Conservation (phyloP, 2,888 invertebrate genomes). For the Andrena chrysosceles region DNA sequence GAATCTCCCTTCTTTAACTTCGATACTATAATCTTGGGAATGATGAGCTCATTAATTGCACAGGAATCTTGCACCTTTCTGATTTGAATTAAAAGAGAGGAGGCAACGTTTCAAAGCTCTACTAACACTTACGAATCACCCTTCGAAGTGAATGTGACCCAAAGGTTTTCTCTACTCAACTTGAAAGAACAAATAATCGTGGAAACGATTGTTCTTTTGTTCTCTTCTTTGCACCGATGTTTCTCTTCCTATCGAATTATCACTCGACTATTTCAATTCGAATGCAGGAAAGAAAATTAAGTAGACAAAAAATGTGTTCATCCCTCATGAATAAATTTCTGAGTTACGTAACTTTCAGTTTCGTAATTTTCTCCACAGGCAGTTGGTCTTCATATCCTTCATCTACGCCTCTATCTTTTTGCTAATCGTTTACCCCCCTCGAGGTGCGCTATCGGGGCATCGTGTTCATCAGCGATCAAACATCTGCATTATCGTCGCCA, state of each 20-base stretch:
- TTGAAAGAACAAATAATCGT: too few relatives aligned
- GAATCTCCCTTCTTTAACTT: not conserved
- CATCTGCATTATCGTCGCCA: slow-evolving; percentile 72
- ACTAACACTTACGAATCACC: not conserved
- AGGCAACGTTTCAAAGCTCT: too few relatives aligned
- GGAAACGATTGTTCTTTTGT: too few relatives aligned
- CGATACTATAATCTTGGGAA: too few relatives aligned
- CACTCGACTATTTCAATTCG: too few relatives aligned
- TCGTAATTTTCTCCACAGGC: not conserved
- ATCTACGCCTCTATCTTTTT: slow-evolving; percentile 12
- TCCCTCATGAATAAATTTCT: not conserved
- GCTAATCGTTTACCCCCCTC: slow-evolving; percentile 27
- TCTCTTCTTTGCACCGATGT: too few relatives aligned
- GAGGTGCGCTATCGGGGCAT: slow-evolving; percentile 52
- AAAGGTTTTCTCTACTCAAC: not conserved
- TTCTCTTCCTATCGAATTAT: too few relatives aligned
- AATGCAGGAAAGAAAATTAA: too few relatives aligned
- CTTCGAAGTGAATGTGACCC: not conserved
- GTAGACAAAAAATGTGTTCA: too few relatives aligned
- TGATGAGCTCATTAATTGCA: too few relatives aligned
- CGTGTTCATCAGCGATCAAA: slow-evolving; percentile 68
- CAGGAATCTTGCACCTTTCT: too few relatives aligned
- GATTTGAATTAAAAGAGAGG: too few relatives aligned
- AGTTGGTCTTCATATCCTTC: not conserved
- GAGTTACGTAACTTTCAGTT: not conserved